A percentile compares a stretch with the other conserved stretches of the same genome.
phyloP scores from a whole-genome alignment of 2,797 vertebrate species.

The Lithobates sylvaticus region DNA sequence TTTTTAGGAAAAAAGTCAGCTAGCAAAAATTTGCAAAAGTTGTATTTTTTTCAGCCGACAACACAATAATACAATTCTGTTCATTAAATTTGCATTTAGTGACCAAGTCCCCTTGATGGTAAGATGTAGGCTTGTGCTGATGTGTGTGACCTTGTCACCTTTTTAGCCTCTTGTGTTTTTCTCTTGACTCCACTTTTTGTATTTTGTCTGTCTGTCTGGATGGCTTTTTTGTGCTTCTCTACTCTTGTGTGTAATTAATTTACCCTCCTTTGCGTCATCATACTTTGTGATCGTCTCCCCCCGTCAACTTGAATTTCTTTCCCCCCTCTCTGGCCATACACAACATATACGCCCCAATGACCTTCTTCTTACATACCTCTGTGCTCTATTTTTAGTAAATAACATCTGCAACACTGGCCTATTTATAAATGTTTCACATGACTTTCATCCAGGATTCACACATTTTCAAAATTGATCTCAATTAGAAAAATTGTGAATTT shows the following conservation, averaged over 20 bases:
- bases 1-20: too few relatives aligned
- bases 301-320: not conserved
- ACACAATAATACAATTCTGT: not conserved
- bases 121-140: not conserved
- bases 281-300: not conserved
- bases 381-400: not conserved
- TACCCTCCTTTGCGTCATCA: conserved; percentile 10
- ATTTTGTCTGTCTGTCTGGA: not conserved
- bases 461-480: too few relatives aligned
- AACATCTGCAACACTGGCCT: not conserved
- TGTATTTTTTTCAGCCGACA: too few relatives aligned
- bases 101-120: too few relatives aligned
- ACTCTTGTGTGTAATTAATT: conserved; percentile 32
- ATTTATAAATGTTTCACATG: too few relatives aligned
- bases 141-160: conserved; percentile 11
- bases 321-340: not conserved
- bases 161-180: not conserved
- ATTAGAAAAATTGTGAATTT: too few relatives aligned
- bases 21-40: too few relatives aligned
- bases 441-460: too few relatives aligned
- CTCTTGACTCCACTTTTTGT: not conserved
- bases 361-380: not conserved
- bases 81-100: not conserved
- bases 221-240: not conserved
- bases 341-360: not conserved